Evolutionary conservation across 1,140 invertebrate species (phyloP).

Genomic region (Drosophila cardini): DNA sequence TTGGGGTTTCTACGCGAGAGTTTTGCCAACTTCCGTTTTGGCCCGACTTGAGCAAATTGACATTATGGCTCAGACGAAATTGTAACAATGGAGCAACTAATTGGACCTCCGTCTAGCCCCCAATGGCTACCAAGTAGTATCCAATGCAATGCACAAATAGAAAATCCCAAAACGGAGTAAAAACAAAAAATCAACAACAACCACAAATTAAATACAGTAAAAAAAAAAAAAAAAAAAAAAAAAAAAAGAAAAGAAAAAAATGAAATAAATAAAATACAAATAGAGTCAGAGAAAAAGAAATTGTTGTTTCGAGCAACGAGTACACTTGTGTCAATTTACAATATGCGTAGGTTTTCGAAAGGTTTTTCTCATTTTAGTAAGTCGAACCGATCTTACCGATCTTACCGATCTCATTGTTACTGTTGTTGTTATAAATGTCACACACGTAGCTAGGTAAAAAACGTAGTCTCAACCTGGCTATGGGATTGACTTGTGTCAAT

Average conservation of each 20-base stretch:
- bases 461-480: slow-evolving; percentile 4
- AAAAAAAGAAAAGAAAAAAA: slow-evolving; percentile 38
- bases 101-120: slow-evolving; percentile 66
- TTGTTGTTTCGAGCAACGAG: slow-evolving; percentile 36
- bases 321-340: slow-evolving; percentile 80
- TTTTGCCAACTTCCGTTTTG: slow-evolving; percentile 77
- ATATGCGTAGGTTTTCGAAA: slow-evolving; percentile 69
- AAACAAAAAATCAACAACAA: slow-evolving; percentile 27
- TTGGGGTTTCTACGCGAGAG: slow-evolving; percentile 73
- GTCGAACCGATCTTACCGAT: slow-evolving; percentile 27
- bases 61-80: slow-evolving; percentile 65
- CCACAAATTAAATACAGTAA: slow-evolving; percentile 29
- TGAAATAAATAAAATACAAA: slow-evolving; percentile 41
- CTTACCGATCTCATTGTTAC: slow-evolving; percentile 7
- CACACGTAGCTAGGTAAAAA: slow-evolving; percentile 58
- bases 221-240: slow-evolving; percentile 31
- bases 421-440: slow-evolving; percentile 66
- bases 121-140: slow-evolving; percentile 25
- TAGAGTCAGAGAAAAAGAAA: slow-evolving; percentile 54
- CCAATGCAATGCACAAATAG: slow-evolving; percentile 74
- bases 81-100: slow-evolving; percentile 74
- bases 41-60: slow-evolving; percentile 73
- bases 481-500: slow-evolving; percentile 64
- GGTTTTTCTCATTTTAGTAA: slow-evolving; percentile 52
- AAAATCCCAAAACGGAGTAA: slow-evolving; percentile 65